Conservation (phyloP, 2,797 vertebrate species). For the Microctenopoma stevenorrisi region DNA sequence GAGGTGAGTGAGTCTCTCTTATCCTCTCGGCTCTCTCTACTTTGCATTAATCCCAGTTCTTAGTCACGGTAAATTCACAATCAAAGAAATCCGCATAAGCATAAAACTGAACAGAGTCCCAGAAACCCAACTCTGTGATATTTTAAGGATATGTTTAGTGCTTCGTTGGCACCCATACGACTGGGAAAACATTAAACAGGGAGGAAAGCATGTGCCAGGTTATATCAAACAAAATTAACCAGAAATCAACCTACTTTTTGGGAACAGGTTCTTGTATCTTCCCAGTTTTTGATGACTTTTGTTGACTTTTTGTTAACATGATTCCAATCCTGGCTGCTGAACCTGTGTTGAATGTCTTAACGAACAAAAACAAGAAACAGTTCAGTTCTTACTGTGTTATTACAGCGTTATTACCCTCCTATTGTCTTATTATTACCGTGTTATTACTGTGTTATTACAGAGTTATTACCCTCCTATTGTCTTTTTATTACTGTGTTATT, state of each 20-base stretch:
- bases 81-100: slow-evolving; percentile 51
- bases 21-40: slow-evolving; percentile 31
- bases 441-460: too few species aligned
- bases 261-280: not conserved
- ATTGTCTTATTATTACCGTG: too few species aligned
- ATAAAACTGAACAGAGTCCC: slow-evolving; percentile 38
- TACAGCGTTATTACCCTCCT: too few species aligned
- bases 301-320: not conserved
- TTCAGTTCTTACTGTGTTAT: too few species aligned
- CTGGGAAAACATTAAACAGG: slow-evolving; percentile 2
- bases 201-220: not conserved
- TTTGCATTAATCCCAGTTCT: slow-evolving; percentile 54
- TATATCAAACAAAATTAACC: slow-evolving; percentile 24
- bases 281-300: not conserved
- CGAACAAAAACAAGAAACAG: too few species aligned
- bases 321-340: too few species aligned
- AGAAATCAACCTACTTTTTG: slow-evolving; percentile 21
- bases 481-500: too few species aligned
- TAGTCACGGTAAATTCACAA: slow-evolving; percentile 61
- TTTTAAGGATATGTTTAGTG: slow-evolving; percentile 40
- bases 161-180: slow-evolving; percentile 16
- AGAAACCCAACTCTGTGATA: slow-evolving; percentile 40
- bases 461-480: too few species aligned
- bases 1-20: slow-evolving; percentile 83
- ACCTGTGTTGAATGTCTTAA: too few species aligned